Evolutionary conservation across 1,140 invertebrate species (phyloP).

Genomic region (Radopholus similis): DNA sequence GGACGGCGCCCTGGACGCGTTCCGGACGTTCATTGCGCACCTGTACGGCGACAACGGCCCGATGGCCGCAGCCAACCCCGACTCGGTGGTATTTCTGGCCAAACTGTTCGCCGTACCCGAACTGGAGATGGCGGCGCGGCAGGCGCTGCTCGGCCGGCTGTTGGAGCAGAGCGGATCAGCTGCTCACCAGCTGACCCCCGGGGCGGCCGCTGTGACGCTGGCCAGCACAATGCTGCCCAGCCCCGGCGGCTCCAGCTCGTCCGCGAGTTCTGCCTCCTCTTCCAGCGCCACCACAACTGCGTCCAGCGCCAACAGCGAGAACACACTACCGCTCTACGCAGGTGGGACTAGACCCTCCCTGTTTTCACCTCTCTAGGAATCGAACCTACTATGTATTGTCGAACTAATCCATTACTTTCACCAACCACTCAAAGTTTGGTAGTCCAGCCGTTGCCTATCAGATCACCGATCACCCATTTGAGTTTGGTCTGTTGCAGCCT

Average conservation of each 20-base stretch:
- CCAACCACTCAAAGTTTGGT: no score
- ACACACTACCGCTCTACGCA: background rate
- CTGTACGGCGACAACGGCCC: constrained; percentile 42
- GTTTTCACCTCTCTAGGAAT: background rate
- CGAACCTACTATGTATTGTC: background rate
- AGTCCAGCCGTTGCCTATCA: background rate
- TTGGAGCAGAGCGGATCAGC: background rate
- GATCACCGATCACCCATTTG: background rate
- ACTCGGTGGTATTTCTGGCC: constrained; percentile 30
- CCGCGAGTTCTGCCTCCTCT: background rate
- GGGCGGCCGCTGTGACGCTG: background rate
- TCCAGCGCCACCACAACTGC: background rate
- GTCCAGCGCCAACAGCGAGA: background rate
- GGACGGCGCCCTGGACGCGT: constrained; percentile 33
- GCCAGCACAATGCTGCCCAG: background rate
- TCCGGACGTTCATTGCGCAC: constrained; percentile 34
- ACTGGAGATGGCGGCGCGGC: constrained; percentile 21
- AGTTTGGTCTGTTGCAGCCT: background rate
- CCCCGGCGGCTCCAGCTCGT: background rate
- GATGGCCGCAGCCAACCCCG: background rate
- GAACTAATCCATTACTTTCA: no score
- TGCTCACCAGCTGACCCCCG: background rate
- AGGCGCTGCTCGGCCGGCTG: background rate
- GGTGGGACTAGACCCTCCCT: background rate
- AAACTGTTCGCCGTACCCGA: constrained; percentile 33